Percentiles rank a stretch among this genome's conserved stretches.
These are phyloP conservation scores for Copidosoma floridanum DNA, from an alignment of 1,140 invertebrate species.

Conservation along the genomic window DNA sequence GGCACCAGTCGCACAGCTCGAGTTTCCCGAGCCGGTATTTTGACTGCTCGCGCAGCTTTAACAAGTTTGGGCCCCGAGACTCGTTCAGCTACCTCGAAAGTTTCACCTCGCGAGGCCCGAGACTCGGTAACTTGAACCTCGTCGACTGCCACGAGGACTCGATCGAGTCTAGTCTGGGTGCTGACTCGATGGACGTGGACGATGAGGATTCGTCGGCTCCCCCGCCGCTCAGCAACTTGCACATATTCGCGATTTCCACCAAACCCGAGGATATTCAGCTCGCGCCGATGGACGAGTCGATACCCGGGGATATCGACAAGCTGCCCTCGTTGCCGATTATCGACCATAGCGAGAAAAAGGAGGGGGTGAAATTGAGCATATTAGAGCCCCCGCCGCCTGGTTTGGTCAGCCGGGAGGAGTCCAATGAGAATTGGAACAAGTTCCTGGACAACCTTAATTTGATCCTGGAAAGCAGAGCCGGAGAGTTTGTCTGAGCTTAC, in stretches of 20 bases:
- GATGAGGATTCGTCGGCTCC: conserved; percentile 25
- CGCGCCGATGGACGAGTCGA: conserved; percentile 25
- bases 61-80: background rate
- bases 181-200: conserved; percentile 3
- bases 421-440: conserved; percentile 50
- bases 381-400: conserved; percentile 50
- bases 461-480: conserved; percentile 52
- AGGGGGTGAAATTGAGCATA: conserved; percentile 44
- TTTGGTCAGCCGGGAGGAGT: conserved; percentile 48
- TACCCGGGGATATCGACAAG: conserved; percentile 41
- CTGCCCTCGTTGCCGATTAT: conserved; percentile 45
- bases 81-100: background rate
- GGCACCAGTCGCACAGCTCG: conserved; percentile 33
- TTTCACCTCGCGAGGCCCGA: conserved; percentile 3
- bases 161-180: conserved; percentile 25
- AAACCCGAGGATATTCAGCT: conserved; percentile 46
- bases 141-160: conserved; percentile 30
- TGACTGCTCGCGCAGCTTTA: background rate
- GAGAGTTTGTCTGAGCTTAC: conserved; percentile 48
- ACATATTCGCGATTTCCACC: conserved; percentile 50
- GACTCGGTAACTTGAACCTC: conserved; percentile 29
- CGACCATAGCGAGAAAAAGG: conserved; percentile 29
- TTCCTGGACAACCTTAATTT: conserved; percentile 51
- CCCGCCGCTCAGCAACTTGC: conserved; percentile 46
- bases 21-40: conserved; percentile 37